Evolutionary conservation across 2,113 vertebrate genomes (phyloP).

Genomic region (Cyprinus carpio): DNA sequence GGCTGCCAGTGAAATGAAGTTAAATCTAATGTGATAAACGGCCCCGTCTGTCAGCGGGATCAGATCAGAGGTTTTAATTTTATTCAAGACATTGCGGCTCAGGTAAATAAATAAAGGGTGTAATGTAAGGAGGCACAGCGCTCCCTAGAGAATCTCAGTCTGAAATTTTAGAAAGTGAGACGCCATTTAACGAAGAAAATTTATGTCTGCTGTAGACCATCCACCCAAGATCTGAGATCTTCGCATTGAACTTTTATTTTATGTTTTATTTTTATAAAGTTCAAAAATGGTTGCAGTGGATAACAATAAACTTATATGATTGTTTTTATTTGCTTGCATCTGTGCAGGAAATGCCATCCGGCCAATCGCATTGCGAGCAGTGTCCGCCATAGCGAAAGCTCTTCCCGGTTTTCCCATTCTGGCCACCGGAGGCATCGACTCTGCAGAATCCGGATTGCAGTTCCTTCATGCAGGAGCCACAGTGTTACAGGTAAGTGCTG

Average conservation of each 20-base stretch:
- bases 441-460: constrained; percentile 89
- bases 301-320: constrained; percentile 2
- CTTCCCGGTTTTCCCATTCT: constrained; percentile 88
- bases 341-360: constrained; percentile 86
- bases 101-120: constrained; percentile 62
- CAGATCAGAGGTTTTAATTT: constrained; percentile 61
- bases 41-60: constrained; percentile 63
- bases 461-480: constrained; percentile 92
- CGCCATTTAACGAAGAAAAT: not conserved
- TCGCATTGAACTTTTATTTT: not conserved
- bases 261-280: not conserved
- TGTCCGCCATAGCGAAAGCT: constrained; percentile 83
- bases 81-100: constrained; percentile 58
- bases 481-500: constrained; percentile 58
- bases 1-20: constrained; percentile 63
- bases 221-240: not conserved
- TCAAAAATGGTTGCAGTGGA: not conserved
- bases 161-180: constrained; percentile 26
- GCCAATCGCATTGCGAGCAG: constrained; percentile 87
- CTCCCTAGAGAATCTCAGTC: constrained; percentile 41
- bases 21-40: constrained; percentile 69
- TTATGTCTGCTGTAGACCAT: constrained; percentile 1
- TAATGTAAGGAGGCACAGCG: constrained; percentile 55
- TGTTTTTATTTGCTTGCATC: not conserved
- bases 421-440: constrained; percentile 95